These are phyloP conservation scores for Heliconius sara DNA, from an alignment of 2,888 invertebrate species.

Conservation along the genomic window DNA sequence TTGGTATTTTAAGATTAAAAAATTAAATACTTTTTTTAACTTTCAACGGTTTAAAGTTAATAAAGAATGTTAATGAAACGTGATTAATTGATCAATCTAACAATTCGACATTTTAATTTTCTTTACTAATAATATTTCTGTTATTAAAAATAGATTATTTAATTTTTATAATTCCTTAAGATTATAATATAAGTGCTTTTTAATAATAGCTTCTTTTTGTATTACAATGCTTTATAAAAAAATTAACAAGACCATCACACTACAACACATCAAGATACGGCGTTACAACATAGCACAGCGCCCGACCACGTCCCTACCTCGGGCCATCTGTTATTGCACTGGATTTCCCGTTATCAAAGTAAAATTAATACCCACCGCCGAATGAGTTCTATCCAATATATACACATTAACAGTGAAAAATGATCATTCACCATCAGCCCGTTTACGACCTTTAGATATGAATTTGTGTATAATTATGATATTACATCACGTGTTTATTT, in stretches of 20 bases:
- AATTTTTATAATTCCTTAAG: background rate
- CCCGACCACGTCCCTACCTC: slow-evolving; percentile 43
- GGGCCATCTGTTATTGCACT: slow-evolving; percentile 57
- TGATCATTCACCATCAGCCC: slow-evolving; percentile 60
- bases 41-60: background rate
- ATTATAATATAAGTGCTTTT: background rate
- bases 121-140: background rate
- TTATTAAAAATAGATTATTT: background rate
- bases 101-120: background rate
- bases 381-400: slow-evolving; percentile 59
- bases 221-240: slow-evolving; percentile 7
- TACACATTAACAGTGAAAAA: slow-evolving; percentile 72
- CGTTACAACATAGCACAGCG: slow-evolving; percentile 49
- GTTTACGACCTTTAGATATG: slow-evolving; percentile 63
- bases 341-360: slow-evolving; percentile 67
- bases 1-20: slow-evolving; percentile 1
- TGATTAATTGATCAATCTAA: background rate
- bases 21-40: background rate
- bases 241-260: slow-evolving; percentile 13
- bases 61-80: background rate
- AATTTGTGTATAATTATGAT: slow-evolving; percentile 68
- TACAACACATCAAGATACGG: slow-evolving; percentile 28
- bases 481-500: slow-evolving; percentile 67
- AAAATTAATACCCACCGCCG: slow-evolving; percentile 64
- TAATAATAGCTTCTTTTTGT: background rate